phyloP scores from a whole-genome alignment of 2,888 invertebrate species.

The Agrochola circellaris region DNA sequence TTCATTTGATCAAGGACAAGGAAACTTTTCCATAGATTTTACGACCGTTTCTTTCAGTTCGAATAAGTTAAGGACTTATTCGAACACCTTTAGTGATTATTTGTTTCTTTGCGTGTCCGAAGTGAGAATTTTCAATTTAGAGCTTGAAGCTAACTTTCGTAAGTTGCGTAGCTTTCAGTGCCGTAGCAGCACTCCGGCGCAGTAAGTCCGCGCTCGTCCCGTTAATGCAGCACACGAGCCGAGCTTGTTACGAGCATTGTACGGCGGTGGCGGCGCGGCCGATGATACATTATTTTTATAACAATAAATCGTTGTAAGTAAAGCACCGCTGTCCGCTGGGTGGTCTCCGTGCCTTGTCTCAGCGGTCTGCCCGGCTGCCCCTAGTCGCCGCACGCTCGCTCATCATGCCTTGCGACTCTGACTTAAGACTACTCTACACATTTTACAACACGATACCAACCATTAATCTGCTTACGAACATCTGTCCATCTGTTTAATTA shows the following conservation, averaged over 20 bases:
- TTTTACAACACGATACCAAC: conserved; percentile 57
- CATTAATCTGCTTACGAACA: conserved; percentile 64
- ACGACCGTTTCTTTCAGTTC: not conserved
- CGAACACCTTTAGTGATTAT: not conserved
- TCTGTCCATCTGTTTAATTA: conserved; percentile 50
- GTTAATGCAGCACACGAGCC: conserved; percentile 82
- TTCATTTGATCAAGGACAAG: not conserved
- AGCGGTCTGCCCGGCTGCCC: conserved; percentile 81
- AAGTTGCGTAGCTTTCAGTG: conserved; percentile 61
- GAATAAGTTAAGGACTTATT: not conserved
- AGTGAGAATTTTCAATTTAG: not conserved
- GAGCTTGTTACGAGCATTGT: conserved; percentile 89
- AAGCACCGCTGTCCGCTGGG: conserved; percentile 86
- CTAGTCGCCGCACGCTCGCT: conserved; percentile 71
- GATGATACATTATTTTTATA: conserved; percentile 91
- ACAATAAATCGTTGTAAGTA: conserved; percentile 90
- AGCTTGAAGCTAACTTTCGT: not conserved
- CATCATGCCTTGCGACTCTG: conserved; percentile 63
- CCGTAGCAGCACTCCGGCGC: conserved; percentile 48
- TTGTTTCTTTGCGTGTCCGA: not conserved
- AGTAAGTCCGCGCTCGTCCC: conserved; percentile 74
- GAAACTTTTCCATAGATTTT: no score
- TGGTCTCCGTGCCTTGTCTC: conserved; percentile 77
- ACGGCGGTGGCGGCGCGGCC: conserved; percentile 76
- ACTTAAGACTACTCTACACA: conserved; percentile 65